phyloP scores from a whole-genome alignment of 2,797 vertebrate species.

The Macroramphosus scolopax region DNA sequence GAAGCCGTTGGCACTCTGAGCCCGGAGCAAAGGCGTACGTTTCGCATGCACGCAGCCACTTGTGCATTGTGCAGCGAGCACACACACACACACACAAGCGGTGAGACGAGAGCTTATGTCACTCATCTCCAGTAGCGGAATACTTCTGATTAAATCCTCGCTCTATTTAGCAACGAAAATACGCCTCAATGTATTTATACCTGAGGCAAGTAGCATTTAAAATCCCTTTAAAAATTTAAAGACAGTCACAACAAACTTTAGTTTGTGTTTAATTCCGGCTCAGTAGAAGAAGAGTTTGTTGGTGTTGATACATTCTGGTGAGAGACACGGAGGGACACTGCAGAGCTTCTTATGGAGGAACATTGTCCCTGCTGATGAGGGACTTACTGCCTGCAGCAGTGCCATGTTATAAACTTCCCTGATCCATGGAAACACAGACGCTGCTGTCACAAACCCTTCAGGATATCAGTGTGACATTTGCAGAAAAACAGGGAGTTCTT shows the following conservation, averaged over 20 bases:
- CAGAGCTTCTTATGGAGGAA: conserved; percentile 34
- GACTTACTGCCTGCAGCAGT: conserved; percentile 39
- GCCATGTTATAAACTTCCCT: conserved; percentile 18
- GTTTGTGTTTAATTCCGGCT: conserved; percentile 38
- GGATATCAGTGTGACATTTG: conserved; percentile 53
- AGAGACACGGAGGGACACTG: conserved; percentile 36
- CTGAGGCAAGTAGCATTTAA: conserved; percentile 47
- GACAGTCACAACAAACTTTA: conserved; percentile 45
- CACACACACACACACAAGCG: too few relatives aligned
- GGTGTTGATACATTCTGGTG: conserved; percentile 36
- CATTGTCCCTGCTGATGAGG: conserved; percentile 38
- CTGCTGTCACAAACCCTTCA: conserved; percentile 31
- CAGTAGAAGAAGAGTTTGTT: conserved; percentile 29
- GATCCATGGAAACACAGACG: conserved; percentile 19
- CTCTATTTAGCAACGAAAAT: conserved; percentile 42
- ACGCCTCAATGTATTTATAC: conserved; percentile 48
- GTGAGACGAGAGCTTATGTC: too few relatives aligned
- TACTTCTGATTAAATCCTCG: conserved; percentile 22
- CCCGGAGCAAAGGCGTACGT: conserved; percentile 19
- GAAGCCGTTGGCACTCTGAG: conserved; percentile 31
- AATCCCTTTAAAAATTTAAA: conserved; percentile 65
- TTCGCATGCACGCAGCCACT: conserved; percentile 7
- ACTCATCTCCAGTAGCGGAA: conserved; percentile 35
- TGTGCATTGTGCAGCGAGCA: conserved; percentile 8
- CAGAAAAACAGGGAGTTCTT: conserved; percentile 10